Evolutionary conservation across 2,797 vertebrate genomes (phyloP).

Genomic region (Molossus alvarezi): DNA sequence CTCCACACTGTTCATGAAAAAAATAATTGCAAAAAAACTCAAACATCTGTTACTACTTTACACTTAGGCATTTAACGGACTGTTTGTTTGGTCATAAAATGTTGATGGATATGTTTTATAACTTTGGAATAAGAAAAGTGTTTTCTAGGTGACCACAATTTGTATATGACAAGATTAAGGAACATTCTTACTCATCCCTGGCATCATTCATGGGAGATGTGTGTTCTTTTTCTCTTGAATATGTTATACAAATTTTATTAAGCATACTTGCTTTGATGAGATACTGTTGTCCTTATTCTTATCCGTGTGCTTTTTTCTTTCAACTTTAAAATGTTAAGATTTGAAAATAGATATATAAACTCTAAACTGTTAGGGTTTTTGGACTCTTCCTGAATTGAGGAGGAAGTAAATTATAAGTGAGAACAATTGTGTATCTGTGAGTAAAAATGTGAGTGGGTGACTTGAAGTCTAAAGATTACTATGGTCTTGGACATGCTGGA

Average conservation of each 20-base stretch:
- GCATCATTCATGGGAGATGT: not conserved
- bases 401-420: not conserved
- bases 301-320: not conserved
- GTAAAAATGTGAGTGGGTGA: not conserved
- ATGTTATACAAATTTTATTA: constrained; percentile 7
- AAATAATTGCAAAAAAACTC: constrained; percentile 10
- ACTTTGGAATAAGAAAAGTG: not conserved
- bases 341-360: constrained; percentile 24
- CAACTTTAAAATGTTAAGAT: constrained; percentile 36
- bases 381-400: not conserved
- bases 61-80: not conserved
- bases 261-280: not conserved
- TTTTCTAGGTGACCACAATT: constrained; percentile 12
- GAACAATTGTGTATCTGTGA: not conserved
- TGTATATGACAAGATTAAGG: not conserved
- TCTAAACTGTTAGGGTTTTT: constrained; percentile 15
- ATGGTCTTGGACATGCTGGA: not conserved
- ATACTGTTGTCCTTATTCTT: not conserved
- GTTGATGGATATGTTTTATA: constrained; percentile 35
- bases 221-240: not conserved
- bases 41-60: not conserved
- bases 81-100: constrained; percentile 1
- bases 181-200: not conserved
- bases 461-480: not conserved
- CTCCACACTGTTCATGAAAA: not conserved